Base-by-base conservation (phyloP, 2,797 vertebrate species). In the Spizella passerina region DNA sequence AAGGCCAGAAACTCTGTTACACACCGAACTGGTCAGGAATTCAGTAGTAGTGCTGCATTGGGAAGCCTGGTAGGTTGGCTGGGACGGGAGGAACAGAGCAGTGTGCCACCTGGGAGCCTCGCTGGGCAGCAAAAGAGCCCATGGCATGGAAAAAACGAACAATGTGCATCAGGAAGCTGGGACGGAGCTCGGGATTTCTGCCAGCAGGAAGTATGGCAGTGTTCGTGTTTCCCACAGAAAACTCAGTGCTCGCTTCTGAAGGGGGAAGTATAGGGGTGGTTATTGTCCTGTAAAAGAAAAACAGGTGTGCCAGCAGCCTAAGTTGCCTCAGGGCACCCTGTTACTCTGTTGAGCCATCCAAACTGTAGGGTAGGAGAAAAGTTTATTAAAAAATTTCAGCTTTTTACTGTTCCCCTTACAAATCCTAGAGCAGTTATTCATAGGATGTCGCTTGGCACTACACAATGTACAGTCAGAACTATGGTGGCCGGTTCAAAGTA, bases 1-100 rank as follows among this genome's bases (percentile, higher is more conserved):
- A 82, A 68, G 14, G 29, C 18, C 36, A 39, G 34, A 69, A 22
- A 57, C 56, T 50, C 21, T 59, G 29, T 50, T 16, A 18, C 17
- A 39, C 12, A 8, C 14, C 0, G 1, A 57, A 27, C 4, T 2
- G 4, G 19, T 27, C 21, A 46, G 12, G 12, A 63, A 69, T 59
- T 70, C 22, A 21, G 68, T 5, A 23, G 7, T 2, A 24, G 56
- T 4, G 10, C n/a, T 44, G 38, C 17, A 5, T 0, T 18, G 32
- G 47, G 36, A 81, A 52, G 27, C 29, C 23, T 10, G 14, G 2
- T 18, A 69, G 18, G 4, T 50, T 29, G 22, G 22, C 18, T 41
- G 56, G 43, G 47, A 50, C 63, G 27, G 10, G 36, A 15, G 14
- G 23, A 56, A 22, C 20, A 75, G 66, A 56, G 57, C 34, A 56